These are phyloP conservation scores for Meteorus sp. DNA, from an alignment of 1,140 invertebrate genomes.

Conservation along the genomic window DNA sequence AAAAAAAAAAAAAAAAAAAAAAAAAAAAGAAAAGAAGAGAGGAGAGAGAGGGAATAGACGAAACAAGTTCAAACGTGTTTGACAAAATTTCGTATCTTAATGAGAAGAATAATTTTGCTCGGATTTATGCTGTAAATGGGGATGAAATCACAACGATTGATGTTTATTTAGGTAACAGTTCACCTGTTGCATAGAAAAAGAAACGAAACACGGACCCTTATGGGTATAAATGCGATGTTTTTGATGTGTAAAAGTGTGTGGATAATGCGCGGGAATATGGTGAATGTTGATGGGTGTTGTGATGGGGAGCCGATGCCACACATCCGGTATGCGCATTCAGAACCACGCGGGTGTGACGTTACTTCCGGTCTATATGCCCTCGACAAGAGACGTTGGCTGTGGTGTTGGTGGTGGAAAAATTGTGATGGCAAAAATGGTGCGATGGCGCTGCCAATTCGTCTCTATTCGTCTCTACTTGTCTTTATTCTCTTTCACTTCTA, in stretches of 20 bases:
- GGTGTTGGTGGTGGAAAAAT: not conserved
- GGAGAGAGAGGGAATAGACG: not conserved
- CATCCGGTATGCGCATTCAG: conserved; percentile 62
- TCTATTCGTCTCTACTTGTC: no score
- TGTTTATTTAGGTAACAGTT: not conserved
- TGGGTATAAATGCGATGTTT: no score
- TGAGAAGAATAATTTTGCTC: no score
- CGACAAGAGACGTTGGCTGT: conserved; percentile 40
- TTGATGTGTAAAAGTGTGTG: conserved; percentile 18
- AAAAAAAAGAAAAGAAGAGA: not conserved
- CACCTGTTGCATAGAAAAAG: conserved; percentile 17
- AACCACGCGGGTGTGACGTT: conserved; percentile 61
- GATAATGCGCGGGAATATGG: conserved; percentile 17
- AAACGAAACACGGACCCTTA: conserved; percentile 7
- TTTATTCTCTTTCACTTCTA: no score
- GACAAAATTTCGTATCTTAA: no score
- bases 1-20: no score
- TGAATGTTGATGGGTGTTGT: conserved; percentile 47
- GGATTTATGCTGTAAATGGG: no score
- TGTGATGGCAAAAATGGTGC: no score
- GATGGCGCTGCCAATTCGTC: no score
- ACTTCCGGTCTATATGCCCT: conserved; percentile 59
- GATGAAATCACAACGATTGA: not conserved
- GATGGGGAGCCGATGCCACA: conserved; percentile 60
- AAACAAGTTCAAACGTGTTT: not conserved